Evolutionary conservation across 1,140 invertebrate genomes (phyloP), one percentile per base, ranked within the genome.

Genomic region (Heliconius himera): DNA sequence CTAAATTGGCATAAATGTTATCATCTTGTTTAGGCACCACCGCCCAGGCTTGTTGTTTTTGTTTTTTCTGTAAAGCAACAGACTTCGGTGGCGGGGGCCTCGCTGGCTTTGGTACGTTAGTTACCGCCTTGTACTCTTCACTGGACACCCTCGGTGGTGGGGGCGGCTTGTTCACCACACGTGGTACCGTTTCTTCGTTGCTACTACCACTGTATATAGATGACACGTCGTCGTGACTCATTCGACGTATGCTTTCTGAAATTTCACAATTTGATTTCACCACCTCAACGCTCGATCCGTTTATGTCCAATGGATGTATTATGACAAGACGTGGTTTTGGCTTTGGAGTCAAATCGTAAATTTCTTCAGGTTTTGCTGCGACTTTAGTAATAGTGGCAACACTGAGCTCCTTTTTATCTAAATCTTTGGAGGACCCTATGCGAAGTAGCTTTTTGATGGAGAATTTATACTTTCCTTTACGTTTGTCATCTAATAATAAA

Each of bases 251-350:
- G 73, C 84, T 86, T 54, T 90, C 93, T 22, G 89, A 92, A 54
- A 90, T 86, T 81, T 95, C 93, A 78, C 93, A 92, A 84, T 96
- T 96, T 70, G 95, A 95, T 84, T 96, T 96, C 56, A 98, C 95
- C 3, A 98, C 97, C 87, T 98, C 97, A 0, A 98, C 97, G 29
- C 95, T 96, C 3, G 96, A 96, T 16, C 97, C 97, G 90, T 98
- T 97, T 22, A 98, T 95, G 84, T 98, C 97, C 74, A 97, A 94
- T 18, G 98, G 98, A 95, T 98, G 98, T 82, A 98, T 97, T 73
- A 98, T 98, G 70, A 98, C 97, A 13, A 98, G 93, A 26, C 97
- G 95, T 0, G 97, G 96, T 86, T 97, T 97, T 0, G 96, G 95
- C 85, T 94, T 93, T 16, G 93, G 94, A 56, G 93, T 91, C 74